phyloP scores from a whole-genome alignment of 2,797 vertebrate genomes.

The Mallotus villosus region DNA sequence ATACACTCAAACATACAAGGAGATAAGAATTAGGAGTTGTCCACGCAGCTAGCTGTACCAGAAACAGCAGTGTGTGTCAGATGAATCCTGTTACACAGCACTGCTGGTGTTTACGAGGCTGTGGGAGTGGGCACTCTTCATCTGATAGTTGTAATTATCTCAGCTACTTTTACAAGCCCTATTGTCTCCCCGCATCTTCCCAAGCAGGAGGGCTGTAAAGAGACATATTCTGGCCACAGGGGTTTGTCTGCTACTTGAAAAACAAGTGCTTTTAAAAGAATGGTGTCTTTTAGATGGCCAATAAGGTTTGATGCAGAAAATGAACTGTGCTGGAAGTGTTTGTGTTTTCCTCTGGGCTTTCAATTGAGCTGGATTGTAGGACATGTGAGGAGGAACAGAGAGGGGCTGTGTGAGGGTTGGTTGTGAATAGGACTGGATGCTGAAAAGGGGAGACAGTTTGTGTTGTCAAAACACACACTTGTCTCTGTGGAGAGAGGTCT shows the following conservation, averaged over 20 bases:
- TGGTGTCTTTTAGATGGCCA: conserved; percentile 55
- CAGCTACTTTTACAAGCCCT: conserved; percentile 61
- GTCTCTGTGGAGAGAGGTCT: conserved; percentile 44
- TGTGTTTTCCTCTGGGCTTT: background rate
- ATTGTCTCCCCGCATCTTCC: conserved; percentile 70
- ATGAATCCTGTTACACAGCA: conserved; percentile 53
- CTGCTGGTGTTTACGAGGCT: conserved; percentile 33
- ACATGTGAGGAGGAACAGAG: conserved; percentile 51
- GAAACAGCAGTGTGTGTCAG: conserved; percentile 23
- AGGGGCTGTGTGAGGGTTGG: conserved; percentile 52
- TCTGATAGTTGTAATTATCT: conserved; percentile 56
- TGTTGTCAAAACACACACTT: conserved; percentile 51
- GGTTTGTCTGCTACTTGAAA: conserved; percentile 62
- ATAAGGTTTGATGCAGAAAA: conserved; percentile 64
- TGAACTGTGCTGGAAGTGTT: conserved; percentile 65
- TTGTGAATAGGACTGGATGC: conserved; percentile 39
- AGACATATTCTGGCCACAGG: conserved; percentile 60
- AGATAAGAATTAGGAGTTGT: conserved; percentile 42
- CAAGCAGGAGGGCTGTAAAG: conserved; percentile 58
- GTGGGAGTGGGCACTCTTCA: conserved; percentile 45
- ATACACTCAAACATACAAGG: conserved; percentile 35
- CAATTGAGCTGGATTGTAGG: conserved; percentile 26
- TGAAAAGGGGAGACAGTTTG: conserved; percentile 37
- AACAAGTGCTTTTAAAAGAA: conserved; percentile 62
- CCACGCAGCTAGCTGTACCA: conserved; percentile 33